Evolutionary conservation across 2,113 vertebrate genomes (phyloP), one percentile per base, ranked within the genome.

Genomic region (Dipodomys spectabilis): DNA sequence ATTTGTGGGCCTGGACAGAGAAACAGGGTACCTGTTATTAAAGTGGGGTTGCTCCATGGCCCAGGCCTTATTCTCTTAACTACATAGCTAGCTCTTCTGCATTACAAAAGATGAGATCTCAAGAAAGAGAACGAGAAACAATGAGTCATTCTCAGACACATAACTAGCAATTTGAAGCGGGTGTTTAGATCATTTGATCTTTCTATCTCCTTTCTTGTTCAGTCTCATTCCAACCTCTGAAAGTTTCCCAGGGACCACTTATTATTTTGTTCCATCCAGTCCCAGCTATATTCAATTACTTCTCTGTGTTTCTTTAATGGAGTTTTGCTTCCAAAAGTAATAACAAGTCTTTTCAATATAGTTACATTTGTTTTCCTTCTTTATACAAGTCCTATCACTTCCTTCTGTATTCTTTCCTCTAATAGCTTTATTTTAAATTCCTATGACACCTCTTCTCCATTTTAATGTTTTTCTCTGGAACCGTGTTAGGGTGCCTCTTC

Each of bases 41-140:
- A 72, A 73, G 32, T 5, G 68, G 68, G 71, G 44, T 45, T 77
- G 28, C 69, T 92, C 13, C 1, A 18, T 35, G 64, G 77, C 78
- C 81, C 32, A 20, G 68, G 65, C 73, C 73, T 93, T 44, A 60
- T 35, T 73, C 39, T 16, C 13, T 57, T 75, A 71, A 79, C 39
- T 16, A 45, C 12, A 65, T 0, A 93, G 53, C 32, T 35, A 45
- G 85, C 30, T 81, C 88, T 44, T 82, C 53, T 82, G 75, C 78
- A 49, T 94, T 88, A 62, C 6, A 53, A 81, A 90, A 90, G 65
- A 93, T 74, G 71, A 90, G 84, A 73, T 79, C 87, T 1, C 44
- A 78, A 74, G 90, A 72, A 93, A 80, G 90, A 93, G 78, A 90
- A 93, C 45, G 15, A 93, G n/a, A 93, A 98, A 28, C 60, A 96